Conservation (phyloP, 2,888 invertebrate genomes). For the Pocota personata region DNA sequence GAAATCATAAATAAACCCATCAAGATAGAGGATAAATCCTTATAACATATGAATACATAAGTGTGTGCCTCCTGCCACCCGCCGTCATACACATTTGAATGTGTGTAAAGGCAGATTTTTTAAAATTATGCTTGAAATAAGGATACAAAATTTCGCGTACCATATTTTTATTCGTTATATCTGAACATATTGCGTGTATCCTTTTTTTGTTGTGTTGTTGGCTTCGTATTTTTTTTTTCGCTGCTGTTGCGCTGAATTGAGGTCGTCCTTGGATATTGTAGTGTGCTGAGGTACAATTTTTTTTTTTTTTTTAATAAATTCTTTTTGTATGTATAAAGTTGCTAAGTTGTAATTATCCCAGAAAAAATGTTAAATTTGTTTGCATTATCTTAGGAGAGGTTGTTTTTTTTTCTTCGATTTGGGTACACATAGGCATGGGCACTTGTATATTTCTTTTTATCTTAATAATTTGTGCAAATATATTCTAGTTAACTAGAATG, state of each 20-base stretch:
- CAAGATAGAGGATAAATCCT: constrained; percentile 67
- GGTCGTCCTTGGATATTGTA: constrained; percentile 48
- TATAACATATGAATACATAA: constrained; percentile 69
- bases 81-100: constrained; percentile 2
- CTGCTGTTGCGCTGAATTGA: constrained; percentile 44
- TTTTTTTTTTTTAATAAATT: constrained; percentile 11
- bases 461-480: not conserved
- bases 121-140: constrained; percentile 61
- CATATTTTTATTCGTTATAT: constrained; percentile 63
- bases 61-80: constrained; percentile 33
- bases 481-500: constrained; percentile 16
- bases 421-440: not conserved
- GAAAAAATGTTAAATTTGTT: constrained; percentile 12
- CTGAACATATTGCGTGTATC: constrained; percentile 70
- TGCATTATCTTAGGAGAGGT: constrained; percentile 31
- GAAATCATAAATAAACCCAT: constrained; percentile 71
- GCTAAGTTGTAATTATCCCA: constrained; percentile 40
- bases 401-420: not conserved
- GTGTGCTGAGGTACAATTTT: not conserved
- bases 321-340: constrained; percentile 15
- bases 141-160: constrained; percentile 70
- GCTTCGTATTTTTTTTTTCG: constrained; percentile 24
- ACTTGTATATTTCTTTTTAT: not conserved
- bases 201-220: constrained; percentile 45
- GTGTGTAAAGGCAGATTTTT: constrained; percentile 9